Conservation (phyloP, 2,888 invertebrate species). For the Pegoplata infirma region DNA sequence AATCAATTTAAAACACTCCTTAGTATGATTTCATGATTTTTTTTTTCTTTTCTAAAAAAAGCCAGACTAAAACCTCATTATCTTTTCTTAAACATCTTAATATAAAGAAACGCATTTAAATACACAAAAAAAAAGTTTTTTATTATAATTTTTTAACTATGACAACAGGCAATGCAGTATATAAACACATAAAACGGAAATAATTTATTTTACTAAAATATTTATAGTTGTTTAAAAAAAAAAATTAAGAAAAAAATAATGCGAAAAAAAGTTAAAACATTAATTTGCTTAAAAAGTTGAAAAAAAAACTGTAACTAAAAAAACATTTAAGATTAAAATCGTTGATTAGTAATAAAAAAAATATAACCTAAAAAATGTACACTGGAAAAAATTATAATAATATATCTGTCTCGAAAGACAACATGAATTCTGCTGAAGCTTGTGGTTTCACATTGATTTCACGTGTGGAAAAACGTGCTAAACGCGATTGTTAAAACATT, state of each 20-base stretch:
- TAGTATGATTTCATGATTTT: constrained; percentile 8
- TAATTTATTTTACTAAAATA: constrained; percentile 58
- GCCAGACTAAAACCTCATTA: constrained; percentile 19
- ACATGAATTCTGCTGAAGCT: too few species aligned
- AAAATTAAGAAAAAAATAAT: constrained; percentile 18
- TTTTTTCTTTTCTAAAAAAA: neutral
- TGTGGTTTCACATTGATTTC: too few species aligned
- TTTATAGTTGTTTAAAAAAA: constrained; percentile 29
- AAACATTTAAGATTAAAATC: constrained; percentile 60
- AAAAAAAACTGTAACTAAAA: constrained; percentile 41
- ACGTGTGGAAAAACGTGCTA: too few species aligned
- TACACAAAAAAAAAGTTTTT: constrained; percentile 30
- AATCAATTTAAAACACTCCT: neutral
- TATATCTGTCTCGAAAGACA: too few species aligned
- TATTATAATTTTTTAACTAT: constrained; percentile 27
- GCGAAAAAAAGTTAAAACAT: constrained; percentile 45
- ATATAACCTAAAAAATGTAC: constrained; percentile 38
- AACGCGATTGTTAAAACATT: too few species aligned
- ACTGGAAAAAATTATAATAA: constrained; percentile 24
- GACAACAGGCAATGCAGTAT: constrained; percentile 30
- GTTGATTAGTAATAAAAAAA: constrained; percentile 39
- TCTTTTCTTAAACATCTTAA: constrained; percentile 39
- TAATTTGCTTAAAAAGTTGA: constrained; percentile 41
- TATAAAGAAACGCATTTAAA: constrained; percentile 48
- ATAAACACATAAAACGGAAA: constrained; percentile 52